Base-by-base conservation (phyloP, 2,888 invertebrate genomes). In the Dioctria rufipes region DNA sequence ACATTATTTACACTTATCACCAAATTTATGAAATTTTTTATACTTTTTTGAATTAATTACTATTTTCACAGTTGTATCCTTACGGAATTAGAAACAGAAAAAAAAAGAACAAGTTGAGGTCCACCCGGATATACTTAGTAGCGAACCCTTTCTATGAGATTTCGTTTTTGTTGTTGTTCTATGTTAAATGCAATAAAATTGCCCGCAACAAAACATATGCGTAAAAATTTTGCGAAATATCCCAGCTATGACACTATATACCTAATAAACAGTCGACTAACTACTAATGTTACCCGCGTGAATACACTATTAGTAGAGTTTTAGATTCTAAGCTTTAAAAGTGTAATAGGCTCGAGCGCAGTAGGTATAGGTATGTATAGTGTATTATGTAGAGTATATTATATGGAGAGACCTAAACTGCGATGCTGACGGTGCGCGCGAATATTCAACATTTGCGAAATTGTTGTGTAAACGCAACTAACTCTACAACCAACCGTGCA, bases 231-330 rank as follows among this genome's bases (percentile, higher is more conserved):
- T 67, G 42, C 40, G 80, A 82, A 81, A 83, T 81, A 82, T 82
- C 83, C 82, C 83, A 83, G 83, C 82, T 84, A 83, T 82, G 83
- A 84, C 84, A 84, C 84, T 84, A 84, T 25, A 25, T 83, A 83
- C 83, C 84, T 84, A 84, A 84, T 84, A 84, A 84, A 84, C 84
- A 84, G 84, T 84, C 84, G 83, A 83, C 84, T 84, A 84, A 84
- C 84, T 84, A 84, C 84, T 84, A 84, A 84, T 83, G 83, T 83
- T 83, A 84, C 83, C 84, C 84, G 84, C 84, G 84, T 84, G 84
- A 84, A 84, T 84, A 83, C 84, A 84, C 84, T 82, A 84, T 84
- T 84, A 84, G 84, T 84, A 83, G 83, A 84, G 84, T 84, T 83
- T 83, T 69, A 58, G 80, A 81, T 78, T 83, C 81, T 83, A 82